Conservation (phyloP, 2,113 vertebrate genomes). For the Ascaphus truei region DNA sequence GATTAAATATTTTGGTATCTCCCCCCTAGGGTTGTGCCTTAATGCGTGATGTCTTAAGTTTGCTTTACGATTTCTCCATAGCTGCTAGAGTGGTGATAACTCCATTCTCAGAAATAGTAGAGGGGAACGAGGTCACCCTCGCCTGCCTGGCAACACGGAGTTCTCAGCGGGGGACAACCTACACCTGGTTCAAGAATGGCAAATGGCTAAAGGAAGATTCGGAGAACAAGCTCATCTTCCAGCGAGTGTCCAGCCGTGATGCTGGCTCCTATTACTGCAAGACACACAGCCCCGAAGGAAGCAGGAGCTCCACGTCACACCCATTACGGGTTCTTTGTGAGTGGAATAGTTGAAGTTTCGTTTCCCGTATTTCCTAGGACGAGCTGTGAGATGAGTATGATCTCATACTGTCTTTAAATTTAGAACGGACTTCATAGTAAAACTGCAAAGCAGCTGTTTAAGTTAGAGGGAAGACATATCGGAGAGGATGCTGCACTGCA, state of each 20-base stretch:
- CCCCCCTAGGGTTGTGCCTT: no score
- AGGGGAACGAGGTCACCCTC: constrained; percentile 53
- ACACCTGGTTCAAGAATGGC: constrained; percentile 57
- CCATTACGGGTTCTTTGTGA: constrained; percentile 58
- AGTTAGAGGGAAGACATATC: no score
- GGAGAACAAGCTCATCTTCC: accelerated
- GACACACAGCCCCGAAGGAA: constrained; percentile 35
- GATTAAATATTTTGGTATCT: no score
- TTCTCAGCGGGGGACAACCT: accelerated
- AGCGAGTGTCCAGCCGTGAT: neutral
- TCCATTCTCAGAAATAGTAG: constrained; percentile 46
- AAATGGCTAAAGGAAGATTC: constrained; percentile 11
- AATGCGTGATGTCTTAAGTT: no score
- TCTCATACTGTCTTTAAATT: no score
- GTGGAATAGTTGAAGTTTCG: no score
- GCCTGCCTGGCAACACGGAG: constrained; percentile 43
- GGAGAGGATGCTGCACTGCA: no score
- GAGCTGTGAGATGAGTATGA: no score
- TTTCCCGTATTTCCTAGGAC: neutral
- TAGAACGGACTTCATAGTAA: no score
- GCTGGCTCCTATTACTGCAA: constrained; percentile 34
- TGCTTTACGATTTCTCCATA: constrained; percentile 27
- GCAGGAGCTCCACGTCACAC: constrained; percentile 26
- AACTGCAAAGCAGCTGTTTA: no score
- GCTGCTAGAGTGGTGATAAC: constrained; percentile 46